phyloP scores from a whole-genome alignment of 2,113 vertebrate species.

The Mormyrus iriodes region DNA sequence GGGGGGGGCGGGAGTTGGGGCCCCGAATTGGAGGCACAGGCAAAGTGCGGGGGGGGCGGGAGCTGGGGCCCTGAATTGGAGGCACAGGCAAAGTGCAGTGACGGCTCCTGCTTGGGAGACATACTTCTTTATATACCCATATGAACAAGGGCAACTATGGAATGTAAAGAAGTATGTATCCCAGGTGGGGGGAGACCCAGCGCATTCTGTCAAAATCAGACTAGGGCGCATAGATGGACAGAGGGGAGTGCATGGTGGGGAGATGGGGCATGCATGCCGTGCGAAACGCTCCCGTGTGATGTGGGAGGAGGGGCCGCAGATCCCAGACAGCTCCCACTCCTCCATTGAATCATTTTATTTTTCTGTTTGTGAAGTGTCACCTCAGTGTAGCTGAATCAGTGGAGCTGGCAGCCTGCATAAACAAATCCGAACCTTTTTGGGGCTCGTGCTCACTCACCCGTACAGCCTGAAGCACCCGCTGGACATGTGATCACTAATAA shows the following conservation, averaged over 20 bases:
- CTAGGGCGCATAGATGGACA: background rate
- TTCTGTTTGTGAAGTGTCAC: background rate
- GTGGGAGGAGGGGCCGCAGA: background rate
- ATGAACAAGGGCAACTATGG: conserved; percentile 95
- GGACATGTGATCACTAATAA: background rate
- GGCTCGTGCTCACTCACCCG: background rate
- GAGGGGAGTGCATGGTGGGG: background rate
- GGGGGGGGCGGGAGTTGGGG: too few species aligned
- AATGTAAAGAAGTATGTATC: conserved; percentile 99
- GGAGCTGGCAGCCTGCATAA: background rate
- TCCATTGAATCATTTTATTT: background rate
- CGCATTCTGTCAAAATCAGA: conserved; percentile 37
- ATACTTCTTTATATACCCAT: conserved; percentile 99
- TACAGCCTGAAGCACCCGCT: conserved; percentile 15
- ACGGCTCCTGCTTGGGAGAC: conserved; percentile 85
- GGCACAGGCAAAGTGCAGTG: conserved; percentile 48
- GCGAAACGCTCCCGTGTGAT: background rate
- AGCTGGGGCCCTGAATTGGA: conserved; percentile 47
- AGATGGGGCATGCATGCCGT: background rate
- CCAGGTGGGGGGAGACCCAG: conserved; percentile 72
- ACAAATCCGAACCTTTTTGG: background rate
- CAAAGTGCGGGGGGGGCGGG: conserved; percentile 18
- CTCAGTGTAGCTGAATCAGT: background rate
- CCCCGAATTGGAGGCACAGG: conserved; percentile 45
- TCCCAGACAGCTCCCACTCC: background rate